A percentile compares a stretch with the other conserved stretches of the same genome.
These are phyloP conservation scores for Daubentonia madagascariensis DNA, from an alignment of 2,113 vertebrate genomes.

Conservation along the genomic window DNA sequence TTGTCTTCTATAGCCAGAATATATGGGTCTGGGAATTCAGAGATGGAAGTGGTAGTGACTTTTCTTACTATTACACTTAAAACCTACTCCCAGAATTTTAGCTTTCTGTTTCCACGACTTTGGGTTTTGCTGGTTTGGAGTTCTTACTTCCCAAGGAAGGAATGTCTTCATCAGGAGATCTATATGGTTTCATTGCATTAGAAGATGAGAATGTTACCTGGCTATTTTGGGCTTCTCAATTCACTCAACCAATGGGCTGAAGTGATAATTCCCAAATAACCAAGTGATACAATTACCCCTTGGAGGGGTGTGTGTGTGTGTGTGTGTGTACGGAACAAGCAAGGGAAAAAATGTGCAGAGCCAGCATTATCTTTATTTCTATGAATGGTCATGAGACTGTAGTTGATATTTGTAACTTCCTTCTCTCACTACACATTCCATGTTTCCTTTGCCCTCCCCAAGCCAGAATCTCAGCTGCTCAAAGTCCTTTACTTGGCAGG, in stretches of 20 bases:
- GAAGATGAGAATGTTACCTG: not conserved
- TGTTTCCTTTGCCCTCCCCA: not conserved
- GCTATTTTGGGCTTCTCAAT: not conserved
- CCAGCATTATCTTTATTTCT: not conserved
- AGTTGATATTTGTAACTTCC: not conserved
- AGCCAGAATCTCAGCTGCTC: not conserved
- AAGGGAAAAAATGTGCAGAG: not conserved
- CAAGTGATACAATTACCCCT: not conserved
- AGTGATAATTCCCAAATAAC: not conserved
- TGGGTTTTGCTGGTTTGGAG: not conserved
- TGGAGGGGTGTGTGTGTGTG: not conserved
- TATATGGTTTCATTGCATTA: not conserved
- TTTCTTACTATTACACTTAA: not conserved
- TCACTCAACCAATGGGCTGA: not conserved
- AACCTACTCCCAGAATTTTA: not conserved
- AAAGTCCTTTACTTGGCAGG: not conserved
- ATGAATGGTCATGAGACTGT: not conserved
- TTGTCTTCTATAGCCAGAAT: not conserved
- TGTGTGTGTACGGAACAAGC: not conserved
- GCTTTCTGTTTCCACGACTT: not conserved
- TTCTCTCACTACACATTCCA: not conserved
- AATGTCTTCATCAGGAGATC: not conserved
- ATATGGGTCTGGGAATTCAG: not conserved
- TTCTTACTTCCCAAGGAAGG: not conserved
- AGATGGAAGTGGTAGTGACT: not conserved